Percentiles rank a stretch among this genome's conserved stretches.
phyloP scores from a whole-genome alignment of 2,797 vertebrate species.

The Phataginus tricuspis region DNA sequence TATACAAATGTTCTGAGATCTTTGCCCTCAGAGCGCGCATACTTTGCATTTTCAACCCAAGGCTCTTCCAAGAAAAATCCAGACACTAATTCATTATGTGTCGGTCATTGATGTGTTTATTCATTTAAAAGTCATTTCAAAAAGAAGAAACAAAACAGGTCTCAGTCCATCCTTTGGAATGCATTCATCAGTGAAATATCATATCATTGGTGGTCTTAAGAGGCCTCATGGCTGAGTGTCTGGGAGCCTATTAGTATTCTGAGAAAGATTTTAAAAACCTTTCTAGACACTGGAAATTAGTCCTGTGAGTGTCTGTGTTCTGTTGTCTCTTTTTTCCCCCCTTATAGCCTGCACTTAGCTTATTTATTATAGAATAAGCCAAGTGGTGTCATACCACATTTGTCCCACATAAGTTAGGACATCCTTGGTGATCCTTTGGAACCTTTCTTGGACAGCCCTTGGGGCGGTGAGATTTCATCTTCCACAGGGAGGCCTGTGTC shows the following conservation, averaged over 20 bases:
- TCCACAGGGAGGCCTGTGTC: not conserved
- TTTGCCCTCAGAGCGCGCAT: slow-evolving; percentile 19
- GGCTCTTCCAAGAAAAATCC: slow-evolving; percentile 48
- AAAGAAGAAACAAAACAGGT: slow-evolving; percentile 60
- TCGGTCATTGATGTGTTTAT: slow-evolving; percentile 46
- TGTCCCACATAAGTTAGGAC: not conserved
- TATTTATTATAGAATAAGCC: not conserved
- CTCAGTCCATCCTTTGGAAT: slow-evolving; percentile 36
- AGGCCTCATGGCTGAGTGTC: not conserved
- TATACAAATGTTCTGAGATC: not conserved
- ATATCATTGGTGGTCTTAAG: slow-evolving; percentile 18
- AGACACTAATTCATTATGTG: slow-evolving; percentile 40
- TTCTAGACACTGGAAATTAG: slow-evolving; percentile 23
- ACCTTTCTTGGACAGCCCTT: not conserved
- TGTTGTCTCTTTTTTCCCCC: not conserved
- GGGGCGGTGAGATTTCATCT: not conserved
- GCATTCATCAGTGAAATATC: not conserved
- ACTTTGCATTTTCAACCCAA: slow-evolving; percentile 56
- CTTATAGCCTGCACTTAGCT: not conserved
- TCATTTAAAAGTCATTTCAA: slow-evolving; percentile 54
- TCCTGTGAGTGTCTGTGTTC: not conserved
- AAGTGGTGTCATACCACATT: not conserved
- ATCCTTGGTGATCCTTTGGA: not conserved
- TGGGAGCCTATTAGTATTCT: slow-evolving; percentile 4
- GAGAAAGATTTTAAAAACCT: not conserved